Conservation (phyloP, 2,797 vertebrate species). For the Chlorospingus flavigularis region DNA sequence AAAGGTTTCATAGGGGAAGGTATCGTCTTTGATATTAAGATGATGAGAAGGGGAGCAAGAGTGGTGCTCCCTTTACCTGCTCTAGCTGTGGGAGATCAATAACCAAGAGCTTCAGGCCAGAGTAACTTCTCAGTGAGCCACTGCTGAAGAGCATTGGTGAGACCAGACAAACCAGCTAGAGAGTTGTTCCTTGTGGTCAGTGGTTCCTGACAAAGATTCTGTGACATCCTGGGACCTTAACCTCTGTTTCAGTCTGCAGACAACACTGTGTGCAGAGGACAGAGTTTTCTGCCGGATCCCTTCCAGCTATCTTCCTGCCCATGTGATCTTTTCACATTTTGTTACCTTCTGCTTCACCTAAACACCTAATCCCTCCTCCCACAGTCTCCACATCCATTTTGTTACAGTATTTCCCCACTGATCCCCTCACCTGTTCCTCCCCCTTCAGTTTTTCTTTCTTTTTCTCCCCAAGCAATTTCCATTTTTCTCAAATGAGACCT, state of each 20-base stretch:
- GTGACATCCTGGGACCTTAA: background rate
- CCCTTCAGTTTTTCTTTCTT: background rate
- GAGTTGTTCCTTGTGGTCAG: background rate
- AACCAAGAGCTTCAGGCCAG: background rate
- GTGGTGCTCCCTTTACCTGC: background rate
- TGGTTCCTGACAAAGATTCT: background rate
- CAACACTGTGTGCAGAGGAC: background rate
- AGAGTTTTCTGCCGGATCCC: background rate
- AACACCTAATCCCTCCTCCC: background rate
- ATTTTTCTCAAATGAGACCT: background rate
- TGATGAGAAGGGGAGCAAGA: background rate
- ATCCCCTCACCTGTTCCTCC: rapidly evolving
- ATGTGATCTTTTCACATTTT: background rate
- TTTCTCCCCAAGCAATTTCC: rapidly evolving
- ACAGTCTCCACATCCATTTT: background rate
- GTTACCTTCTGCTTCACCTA: background rate
- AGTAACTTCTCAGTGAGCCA: background rate
- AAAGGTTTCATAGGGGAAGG: background rate
- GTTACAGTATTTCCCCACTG: background rate
- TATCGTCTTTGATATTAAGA: background rate
- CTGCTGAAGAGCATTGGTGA: background rate
- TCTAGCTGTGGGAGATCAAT: background rate
- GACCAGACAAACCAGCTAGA: background rate
- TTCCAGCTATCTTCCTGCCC: background rate
- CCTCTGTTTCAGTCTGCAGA: background rate